A percentile compares a stretch with the other conserved stretches of the same genome.
phyloP scores from a whole-genome alignment of 2,113 vertebrate species.

The Laticauda colubrina region DNA sequence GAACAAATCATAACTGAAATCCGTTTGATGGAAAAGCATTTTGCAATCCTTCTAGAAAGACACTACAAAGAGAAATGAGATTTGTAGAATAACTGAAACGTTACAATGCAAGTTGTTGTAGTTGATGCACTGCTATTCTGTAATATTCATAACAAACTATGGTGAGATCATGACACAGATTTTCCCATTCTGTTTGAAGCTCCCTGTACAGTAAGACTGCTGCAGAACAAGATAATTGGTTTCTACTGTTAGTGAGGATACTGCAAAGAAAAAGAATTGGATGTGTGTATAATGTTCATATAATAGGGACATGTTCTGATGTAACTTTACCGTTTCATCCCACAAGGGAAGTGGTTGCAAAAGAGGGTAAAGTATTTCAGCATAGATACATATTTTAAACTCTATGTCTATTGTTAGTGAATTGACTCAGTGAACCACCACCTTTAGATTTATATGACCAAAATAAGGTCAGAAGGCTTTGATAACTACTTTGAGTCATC shows the following conservation, averaged over 20 bases:
- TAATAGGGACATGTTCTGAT: conserved; percentile 4
- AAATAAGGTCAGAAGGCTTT: neutral
- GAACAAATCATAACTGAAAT: neutral
- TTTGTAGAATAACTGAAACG: neutral
- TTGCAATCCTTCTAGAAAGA: neutral
- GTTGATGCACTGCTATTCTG: neutral
- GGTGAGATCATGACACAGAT: neutral
- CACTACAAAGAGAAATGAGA: neutral
- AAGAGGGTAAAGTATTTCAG: conserved; percentile 1
- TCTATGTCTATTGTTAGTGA: neutral
- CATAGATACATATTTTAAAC: neutral
- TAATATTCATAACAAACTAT: neutral
- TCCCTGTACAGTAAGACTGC: neutral
- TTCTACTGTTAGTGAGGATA: neutral
- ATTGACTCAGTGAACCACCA: conserved; percentile 13
- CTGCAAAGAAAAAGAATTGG: neutral
- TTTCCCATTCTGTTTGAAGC: neutral
- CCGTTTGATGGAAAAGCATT: neutral
- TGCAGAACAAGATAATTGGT: neutral
- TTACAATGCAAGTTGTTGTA: neutral
- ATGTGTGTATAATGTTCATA: neutral
- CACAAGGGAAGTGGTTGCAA: conserved; percentile 20
- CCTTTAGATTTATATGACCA: neutral
- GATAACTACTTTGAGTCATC: neutral
- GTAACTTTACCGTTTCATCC: conserved; percentile 9